Conservation (phyloP, 2,113 vertebrate species). For the Camelus dromedarius region DNA sequence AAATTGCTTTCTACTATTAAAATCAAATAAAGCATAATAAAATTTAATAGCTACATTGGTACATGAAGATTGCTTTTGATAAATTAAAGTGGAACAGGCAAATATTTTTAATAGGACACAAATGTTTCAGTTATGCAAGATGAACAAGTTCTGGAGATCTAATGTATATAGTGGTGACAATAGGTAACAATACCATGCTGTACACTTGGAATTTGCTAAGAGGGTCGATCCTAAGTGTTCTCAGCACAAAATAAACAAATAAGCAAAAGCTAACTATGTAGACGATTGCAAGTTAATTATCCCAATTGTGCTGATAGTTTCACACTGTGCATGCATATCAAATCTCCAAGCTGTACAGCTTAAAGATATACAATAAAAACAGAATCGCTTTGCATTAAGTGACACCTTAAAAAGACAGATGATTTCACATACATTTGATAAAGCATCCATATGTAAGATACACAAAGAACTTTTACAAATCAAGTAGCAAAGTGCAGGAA, state of each 20-base stretch:
- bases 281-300: neutral
- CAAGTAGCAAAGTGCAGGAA: neutral
- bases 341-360: neutral
- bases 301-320: neutral
- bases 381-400: neutral
- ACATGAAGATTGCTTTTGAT: neutral
- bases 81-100: neutral
- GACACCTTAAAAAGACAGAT: neutral
- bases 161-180: neutral
- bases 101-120: neutral
- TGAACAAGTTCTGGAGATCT: neutral
- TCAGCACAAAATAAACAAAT: neutral
- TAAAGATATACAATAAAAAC: neutral
- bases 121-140: neutral
- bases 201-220: neutral
- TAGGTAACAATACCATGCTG: neutral
- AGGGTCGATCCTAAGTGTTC: neutral
- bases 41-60: neutral
- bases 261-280: neutral
- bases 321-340: neutral
- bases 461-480: neutral
- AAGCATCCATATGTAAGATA: neutral
- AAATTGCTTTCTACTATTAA: neutral
- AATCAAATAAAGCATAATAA: neutral
- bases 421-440: neutral